Percentiles rank a stretch among this genome's conserved stretches.
Conservation (phyloP, 2,888 invertebrate species). For the Trichogramma dendrolimi region DNA sequence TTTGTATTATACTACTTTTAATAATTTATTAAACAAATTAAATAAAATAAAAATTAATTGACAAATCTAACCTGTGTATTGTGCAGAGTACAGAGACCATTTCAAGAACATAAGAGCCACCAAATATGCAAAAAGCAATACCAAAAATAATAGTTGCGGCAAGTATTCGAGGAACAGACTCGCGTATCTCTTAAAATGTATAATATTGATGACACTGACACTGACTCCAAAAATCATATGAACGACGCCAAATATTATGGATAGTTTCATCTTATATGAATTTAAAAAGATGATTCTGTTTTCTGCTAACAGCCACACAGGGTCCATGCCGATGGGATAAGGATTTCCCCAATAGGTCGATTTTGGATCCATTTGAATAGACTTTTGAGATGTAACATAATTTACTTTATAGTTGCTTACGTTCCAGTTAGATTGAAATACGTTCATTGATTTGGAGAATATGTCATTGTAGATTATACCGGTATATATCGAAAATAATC, state of each 20-base stretch:
- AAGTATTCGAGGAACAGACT: slow-evolving; percentile 79
- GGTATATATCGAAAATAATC: slow-evolving; percentile 95
- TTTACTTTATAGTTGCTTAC: background rate
- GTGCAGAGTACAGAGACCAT: slow-evolving; percentile 71
- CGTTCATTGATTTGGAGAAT: slow-evolving; percentile 91
- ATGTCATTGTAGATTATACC: slow-evolving; percentile 97
- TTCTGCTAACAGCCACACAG: slow-evolving; percentile 64
- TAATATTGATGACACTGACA: slow-evolving; percentile 73
- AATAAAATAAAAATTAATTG: background rate
- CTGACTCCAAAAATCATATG: slow-evolving; percentile 96
- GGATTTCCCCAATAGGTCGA: slow-evolving; percentile 62
- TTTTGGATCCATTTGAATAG: slow-evolving; percentile 64
- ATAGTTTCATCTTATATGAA: slow-evolving; percentile 92
- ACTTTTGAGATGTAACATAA: slow-evolving; percentile 53
- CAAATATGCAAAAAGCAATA: slow-evolving; percentile 86
- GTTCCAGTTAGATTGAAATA: slow-evolving; percentile 91
- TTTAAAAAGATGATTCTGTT: slow-evolving; percentile 89
- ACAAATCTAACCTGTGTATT: slow-evolving; percentile 47
- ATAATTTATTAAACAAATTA: slow-evolving; percentile 4
- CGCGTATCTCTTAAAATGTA: slow-evolving; percentile 65
- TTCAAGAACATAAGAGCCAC: slow-evolving; percentile 88
- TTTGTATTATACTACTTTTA: slow-evolving; percentile 42
- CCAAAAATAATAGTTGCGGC: slow-evolving; percentile 83
- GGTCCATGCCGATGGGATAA: slow-evolving; percentile 89
- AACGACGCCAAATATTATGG: slow-evolving; percentile 90